phyloP scores from a whole-genome alignment of 2,113 vertebrate species.

The Charina bottae region DNA sequence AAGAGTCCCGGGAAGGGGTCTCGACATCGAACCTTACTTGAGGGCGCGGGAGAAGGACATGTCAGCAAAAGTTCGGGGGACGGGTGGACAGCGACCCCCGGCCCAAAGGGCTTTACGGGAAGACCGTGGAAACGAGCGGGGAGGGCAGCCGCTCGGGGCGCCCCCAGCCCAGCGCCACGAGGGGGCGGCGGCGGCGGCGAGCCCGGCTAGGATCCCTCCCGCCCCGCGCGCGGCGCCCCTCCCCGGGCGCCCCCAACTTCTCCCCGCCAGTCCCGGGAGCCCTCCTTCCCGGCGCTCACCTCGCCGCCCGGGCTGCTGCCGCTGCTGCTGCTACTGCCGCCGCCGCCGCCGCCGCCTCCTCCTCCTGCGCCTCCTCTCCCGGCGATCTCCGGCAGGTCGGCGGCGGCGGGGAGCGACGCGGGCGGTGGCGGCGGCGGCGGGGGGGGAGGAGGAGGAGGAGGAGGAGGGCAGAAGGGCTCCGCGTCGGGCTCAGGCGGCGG shows the following conservation, averaged over 20 bases:
- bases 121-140: no score
- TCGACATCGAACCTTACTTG: background rate
- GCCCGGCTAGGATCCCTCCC: background rate
- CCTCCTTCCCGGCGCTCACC: conserved; percentile 64
- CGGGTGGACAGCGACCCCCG: background rate
- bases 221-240: background rate
- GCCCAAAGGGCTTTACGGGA: background rate
- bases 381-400: conserved; percentile 20
- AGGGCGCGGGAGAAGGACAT: background rate
- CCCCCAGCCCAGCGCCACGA: no score
- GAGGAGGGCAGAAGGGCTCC: conserved; percentile 76
- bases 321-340: background rate
- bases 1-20: background rate
- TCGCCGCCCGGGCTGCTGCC: conserved; percentile 42
- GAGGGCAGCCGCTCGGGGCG: no score
- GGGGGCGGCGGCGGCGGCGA: background rate
- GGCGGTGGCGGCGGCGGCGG: conserved; percentile 41
- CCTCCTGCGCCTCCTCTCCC: background rate
- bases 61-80: background rate
- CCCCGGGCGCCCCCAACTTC: background rate
- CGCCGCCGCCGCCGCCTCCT: background rate
- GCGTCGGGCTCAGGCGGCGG: conserved; percentile 82
- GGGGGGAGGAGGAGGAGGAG: background rate
- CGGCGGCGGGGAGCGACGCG: background rate
- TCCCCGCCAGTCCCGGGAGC: background rate